These are phyloP conservation scores for Cyprinodon brontotheroides DNA, from an alignment of 2,113 vertebrate genomes.

Conservation along the genomic window DNA sequence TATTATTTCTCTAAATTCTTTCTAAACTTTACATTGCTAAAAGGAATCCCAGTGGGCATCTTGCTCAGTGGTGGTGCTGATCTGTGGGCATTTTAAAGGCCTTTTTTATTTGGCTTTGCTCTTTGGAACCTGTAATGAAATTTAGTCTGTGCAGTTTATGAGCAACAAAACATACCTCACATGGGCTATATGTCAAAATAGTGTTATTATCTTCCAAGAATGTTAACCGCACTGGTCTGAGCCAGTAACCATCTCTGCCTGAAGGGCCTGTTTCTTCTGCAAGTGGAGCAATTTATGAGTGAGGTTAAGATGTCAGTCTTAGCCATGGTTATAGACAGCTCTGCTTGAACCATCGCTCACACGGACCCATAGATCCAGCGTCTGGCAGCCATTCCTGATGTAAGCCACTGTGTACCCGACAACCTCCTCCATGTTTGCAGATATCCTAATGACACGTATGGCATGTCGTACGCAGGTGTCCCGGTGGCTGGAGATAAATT, in stretches of 20 bases:
- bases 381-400: conserved; percentile 38
- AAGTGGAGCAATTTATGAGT: conserved; percentile 72
- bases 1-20: neutral
- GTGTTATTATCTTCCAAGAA: conserved; percentile 70
- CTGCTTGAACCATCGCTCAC: conserved; percentile 58
- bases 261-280: conserved; percentile 59
- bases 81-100: neutral
- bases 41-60: neutral
- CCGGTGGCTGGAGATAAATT: conserved; percentile 85
- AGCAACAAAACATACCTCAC: conserved; percentile 43
- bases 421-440: conserved; percentile 80
- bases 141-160: neutral
- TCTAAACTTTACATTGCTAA: neutral
- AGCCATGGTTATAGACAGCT: conserved; percentile 60
- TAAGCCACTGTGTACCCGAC: conserved; percentile 77
- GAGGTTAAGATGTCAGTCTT: conserved; percentile 76
- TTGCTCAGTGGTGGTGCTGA: neutral
- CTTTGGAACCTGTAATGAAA: neutral
- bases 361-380: conserved; percentile 62
- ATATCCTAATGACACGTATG: conserved; percentile 82
- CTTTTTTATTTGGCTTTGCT: conserved; percentile 2
- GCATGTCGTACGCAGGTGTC: conserved; percentile 87
- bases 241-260: conserved; percentile 58
- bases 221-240: conserved; percentile 60
- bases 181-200: conserved; percentile 58